A percentile compares a stretch with the other conserved stretches of the same genome.
Evolutionary conservation across 2,113 vertebrate species (phyloP).

Genomic region (Antigone vipio): DNA sequence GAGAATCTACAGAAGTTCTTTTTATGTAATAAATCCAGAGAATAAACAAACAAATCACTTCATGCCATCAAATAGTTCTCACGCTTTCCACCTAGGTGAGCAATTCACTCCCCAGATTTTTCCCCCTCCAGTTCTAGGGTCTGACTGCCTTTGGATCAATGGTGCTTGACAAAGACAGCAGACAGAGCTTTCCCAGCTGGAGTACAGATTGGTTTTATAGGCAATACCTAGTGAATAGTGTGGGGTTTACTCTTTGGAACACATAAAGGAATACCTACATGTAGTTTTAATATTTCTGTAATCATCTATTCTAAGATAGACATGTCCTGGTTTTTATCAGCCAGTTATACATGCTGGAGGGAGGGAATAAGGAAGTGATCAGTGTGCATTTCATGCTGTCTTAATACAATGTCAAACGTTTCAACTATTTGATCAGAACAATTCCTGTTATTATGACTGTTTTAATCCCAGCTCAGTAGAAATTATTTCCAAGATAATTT

Average conservation of each 20-base stretch:
- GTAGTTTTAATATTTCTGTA: neutral
- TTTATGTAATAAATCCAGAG: neutral
- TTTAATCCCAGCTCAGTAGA: neutral
- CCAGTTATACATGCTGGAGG: neutral
- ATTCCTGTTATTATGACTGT: neutral
- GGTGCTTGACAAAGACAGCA: neutral
- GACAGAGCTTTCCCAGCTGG: neutral
- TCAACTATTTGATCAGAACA: neutral
- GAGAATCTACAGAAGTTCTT: neutral
- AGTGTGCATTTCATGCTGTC: neutral
- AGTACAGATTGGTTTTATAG: neutral
- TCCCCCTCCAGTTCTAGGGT: neutral
- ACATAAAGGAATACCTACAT: neutral
- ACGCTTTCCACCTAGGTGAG: neutral
- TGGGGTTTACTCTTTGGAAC: neutral
- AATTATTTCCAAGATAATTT: conserved; percentile 8
- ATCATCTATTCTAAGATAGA: neutral
- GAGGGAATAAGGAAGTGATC: neutral
- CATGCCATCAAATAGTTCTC: neutral
- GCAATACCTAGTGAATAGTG: neutral
- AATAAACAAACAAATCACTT: conserved; percentile 21
- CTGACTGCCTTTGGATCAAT: neutral
- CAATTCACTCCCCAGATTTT: neutral
- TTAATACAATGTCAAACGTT: neutral
- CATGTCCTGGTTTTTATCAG: neutral